Base-by-base conservation (phyloP, 2,888 invertebrate species). In the Chymomyza fuscimana region DNA sequence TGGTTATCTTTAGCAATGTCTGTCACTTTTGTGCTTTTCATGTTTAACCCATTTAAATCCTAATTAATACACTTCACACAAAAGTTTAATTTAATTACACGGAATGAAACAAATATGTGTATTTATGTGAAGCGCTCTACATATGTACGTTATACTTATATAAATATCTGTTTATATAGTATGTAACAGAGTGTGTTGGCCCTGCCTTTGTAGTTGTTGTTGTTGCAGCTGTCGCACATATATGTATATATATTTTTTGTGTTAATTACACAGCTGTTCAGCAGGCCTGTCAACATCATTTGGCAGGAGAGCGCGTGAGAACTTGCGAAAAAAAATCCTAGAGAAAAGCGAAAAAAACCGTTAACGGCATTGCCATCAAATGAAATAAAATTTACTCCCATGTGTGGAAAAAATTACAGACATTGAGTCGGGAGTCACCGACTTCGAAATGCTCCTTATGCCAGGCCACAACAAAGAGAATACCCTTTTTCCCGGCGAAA, bases 51-150 rank as follows among this genome's bases (percentile, higher is more conserved):
- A 83, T 86, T 87, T 85, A 87, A 85, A 83, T 83, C 83, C 85
- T 86, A 85, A 85, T 85, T 87, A 85, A 85, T 85, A 83, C 86
- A 83, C 85, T 87, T 87, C 85, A 87, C 84, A 78, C 78, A 83
- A 86, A 85, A 54, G 16, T 81, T 83, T 83, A 79, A 86, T 84
- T 84, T 87, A 84, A 84, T 84, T 84, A 87, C 87, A 84, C 70
- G 76, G 82, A 85, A 87, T 87, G 85, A 84, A 83, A 75, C 82
- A 84, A 87, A 84, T 84, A 84, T 85, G 85, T 84, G 85, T 84
- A 84, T 46, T 46, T 12, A 46, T 83, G 85, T 77, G 79, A 76
- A n/a, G 3, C 52, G 0, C 51, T 51, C 16, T 51, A 51, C 16
- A 51, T 51, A 51, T 51, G 16, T 16, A 51, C 16, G 7, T 9